These are phyloP conservation scores for Parapsyche elsis DNA, from an alignment of 1,140 invertebrate genomes.

Conservation along the genomic window DNA sequence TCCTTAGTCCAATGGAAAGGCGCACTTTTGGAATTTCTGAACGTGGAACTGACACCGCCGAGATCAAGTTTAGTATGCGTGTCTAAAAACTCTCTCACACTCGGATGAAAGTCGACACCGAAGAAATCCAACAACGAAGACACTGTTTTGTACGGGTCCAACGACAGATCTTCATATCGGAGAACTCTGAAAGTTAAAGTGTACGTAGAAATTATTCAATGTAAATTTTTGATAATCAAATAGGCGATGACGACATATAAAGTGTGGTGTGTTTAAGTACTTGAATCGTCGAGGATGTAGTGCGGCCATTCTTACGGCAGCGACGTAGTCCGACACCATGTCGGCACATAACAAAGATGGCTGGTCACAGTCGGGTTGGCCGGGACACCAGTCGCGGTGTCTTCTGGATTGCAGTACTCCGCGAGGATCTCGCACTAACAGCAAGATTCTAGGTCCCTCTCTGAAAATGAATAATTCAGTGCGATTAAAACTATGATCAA, in stretches of 20 bases:
- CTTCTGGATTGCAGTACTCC: slow-evolving; percentile 87
- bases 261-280: slow-evolving; percentile 65
- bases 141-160: slow-evolving; percentile 78
- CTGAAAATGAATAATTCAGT: slow-evolving; percentile 65
- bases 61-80: slow-evolving; percentile 83
- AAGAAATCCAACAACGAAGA: slow-evolving; percentile 82
- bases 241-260: too few species aligned
- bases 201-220: background rate
- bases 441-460: slow-evolving; percentile 79
- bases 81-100: slow-evolving; percentile 79
- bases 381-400: slow-evolving; percentile 86
- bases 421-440: slow-evolving; percentile 85
- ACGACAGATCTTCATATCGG: slow-evolving; percentile 86
- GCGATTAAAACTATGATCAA: too few species aligned
- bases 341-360: slow-evolving; percentile 81
- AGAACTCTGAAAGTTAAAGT: slow-evolving; percentile 71
- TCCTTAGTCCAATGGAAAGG: slow-evolving; percentile 88
- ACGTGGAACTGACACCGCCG: slow-evolving; percentile 85
- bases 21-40: slow-evolving; percentile 81
- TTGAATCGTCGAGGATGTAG: slow-evolving; percentile 78
- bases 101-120: slow-evolving; percentile 76
- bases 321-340: slow-evolving; percentile 83
- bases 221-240: background rate
- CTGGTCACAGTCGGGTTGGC: slow-evolving; percentile 83
- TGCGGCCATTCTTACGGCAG: slow-evolving; percentile 75